A percentile compares a stretch with the other conserved stretches of the same genome.
phyloP scores from a whole-genome alignment of 2,113 vertebrate genomes.

The Oplegnathus fasciatus region DNA sequence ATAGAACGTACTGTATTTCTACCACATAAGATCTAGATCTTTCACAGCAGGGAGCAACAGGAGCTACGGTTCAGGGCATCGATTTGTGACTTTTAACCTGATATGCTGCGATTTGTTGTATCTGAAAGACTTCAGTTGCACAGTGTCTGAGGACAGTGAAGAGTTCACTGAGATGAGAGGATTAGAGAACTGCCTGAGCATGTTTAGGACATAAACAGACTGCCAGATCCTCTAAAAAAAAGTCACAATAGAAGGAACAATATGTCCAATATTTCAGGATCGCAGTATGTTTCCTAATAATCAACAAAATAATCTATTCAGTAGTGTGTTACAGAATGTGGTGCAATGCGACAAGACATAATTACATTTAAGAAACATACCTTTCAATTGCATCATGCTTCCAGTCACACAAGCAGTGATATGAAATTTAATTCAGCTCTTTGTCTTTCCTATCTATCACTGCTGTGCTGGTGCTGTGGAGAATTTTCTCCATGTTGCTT shows the following conservation, averaged over 20 bases:
- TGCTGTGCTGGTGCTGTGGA: slow-evolving; percentile 22
- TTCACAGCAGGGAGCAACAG: slow-evolving; percentile 30
- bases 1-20: neutral
- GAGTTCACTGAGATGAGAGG: slow-evolving; percentile 50
- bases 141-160: slow-evolving; percentile 42
- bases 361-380: slow-evolving; percentile 14
- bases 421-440: slow-evolving; percentile 29
- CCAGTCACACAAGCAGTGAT: slow-evolving; percentile 15
- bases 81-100: slow-evolving; percentile 43
- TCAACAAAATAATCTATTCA: neutral
- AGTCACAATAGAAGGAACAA: neutral
- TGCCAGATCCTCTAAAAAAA: neutral
- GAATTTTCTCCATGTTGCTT: slow-evolving; percentile 46
- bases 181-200: slow-evolving; percentile 34
- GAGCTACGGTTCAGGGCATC: slow-evolving; percentile 27
- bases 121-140: slow-evolving; percentile 35
- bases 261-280: neutral
- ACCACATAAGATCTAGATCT: slow-evolving; percentile 19
- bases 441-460: slow-evolving; percentile 27
- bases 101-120: slow-evolving; percentile 41
- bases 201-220: slow-evolving; percentile 24
- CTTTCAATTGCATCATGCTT: neutral
- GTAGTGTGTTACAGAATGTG: neutral
- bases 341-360: neutral
- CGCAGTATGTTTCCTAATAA: neutral